Conservation (phyloP, 2,888 invertebrate genomes). For the Steinernema carpocapsae region DNA sequence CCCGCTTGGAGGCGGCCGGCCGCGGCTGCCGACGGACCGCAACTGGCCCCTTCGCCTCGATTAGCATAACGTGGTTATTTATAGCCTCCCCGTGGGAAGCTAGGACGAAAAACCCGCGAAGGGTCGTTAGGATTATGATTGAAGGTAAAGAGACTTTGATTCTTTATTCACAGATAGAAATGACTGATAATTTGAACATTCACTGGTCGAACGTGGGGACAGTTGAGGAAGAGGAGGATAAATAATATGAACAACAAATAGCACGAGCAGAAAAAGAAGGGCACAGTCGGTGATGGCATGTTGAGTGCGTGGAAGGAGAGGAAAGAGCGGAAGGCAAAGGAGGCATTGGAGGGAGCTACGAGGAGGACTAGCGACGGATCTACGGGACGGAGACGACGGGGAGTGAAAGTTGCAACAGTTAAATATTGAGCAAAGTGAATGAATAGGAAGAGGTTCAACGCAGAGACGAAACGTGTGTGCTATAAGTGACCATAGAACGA, state of each 20-base stretch:
- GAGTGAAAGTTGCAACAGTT: not conserved
- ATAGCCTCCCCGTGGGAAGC: too few relatives aligned
- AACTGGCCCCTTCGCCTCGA: too few relatives aligned
- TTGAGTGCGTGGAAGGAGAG: slow-evolving; percentile 3
- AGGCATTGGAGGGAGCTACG: not conserved
- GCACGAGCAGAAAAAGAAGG: slow-evolving; percentile 26
- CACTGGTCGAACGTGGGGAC: slow-evolving; percentile 17
- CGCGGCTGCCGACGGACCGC: too few relatives aligned
- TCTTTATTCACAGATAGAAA: slow-evolving; percentile 30
- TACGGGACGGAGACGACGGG: slow-evolving; percentile 1
- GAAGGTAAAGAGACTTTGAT: not conserved
- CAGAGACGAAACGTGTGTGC: not conserved
- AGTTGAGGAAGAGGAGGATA: not conserved
- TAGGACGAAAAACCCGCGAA: too few relatives aligned
- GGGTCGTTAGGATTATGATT: too few relatives aligned
- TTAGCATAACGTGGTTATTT: too few relatives aligned
- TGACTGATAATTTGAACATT: not conserved
- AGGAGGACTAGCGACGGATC: not conserved
- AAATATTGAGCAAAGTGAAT: slow-evolving; percentile 19
- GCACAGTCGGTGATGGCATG: slow-evolving; percentile 33
- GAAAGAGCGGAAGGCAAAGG: not conserved
- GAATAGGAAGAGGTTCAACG: slow-evolving; percentile 22
- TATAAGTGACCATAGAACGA: slow-evolving; percentile 9
- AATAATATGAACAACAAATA: slow-evolving; percentile 28
- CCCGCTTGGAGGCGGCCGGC: too few relatives aligned